Percentiles rank a stretch among this genome's conserved stretches.
phyloP scores from a whole-genome alignment of 2,113 vertebrate genomes.

The Indicator indicator region DNA sequence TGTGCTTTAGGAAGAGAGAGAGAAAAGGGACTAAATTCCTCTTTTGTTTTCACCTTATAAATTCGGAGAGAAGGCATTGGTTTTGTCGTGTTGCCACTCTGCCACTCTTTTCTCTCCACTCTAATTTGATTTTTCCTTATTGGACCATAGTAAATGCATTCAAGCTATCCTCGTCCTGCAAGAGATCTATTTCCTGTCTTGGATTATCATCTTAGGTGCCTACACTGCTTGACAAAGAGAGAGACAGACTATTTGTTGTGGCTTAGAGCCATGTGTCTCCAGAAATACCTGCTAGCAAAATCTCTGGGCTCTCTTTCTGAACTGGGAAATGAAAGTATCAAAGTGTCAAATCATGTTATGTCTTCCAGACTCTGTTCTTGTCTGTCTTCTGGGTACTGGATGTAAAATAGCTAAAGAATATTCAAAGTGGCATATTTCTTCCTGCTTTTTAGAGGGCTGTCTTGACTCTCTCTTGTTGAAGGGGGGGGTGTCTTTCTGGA shows the following conservation, averaged over 20 bases:
- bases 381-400: neutral
- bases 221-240: neutral
- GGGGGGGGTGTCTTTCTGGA: neutral
- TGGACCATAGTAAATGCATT: neutral
- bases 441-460: neutral
- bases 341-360: neutral
- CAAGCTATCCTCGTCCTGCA: neutral
- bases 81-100: neutral
- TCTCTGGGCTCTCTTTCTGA: neutral
- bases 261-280: neutral
- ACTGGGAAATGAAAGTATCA: neutral
- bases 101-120: neutral
- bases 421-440: neutral
- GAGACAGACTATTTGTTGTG: neutral
- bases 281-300: neutral
- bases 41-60: neutral
- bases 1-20: neutral
- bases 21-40: neutral
- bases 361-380: neutral
- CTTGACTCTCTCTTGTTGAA: neutral
- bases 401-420: neutral
- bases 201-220: neutral
- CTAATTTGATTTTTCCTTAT: neutral
- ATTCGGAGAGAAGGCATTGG: neutral
- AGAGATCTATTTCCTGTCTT: neutral